A percentile compares a stretch with the other conserved stretches of the same genome.
Conservation (phyloP, 1,140 invertebrate genomes). For the Aphelinus certus region DNA sequence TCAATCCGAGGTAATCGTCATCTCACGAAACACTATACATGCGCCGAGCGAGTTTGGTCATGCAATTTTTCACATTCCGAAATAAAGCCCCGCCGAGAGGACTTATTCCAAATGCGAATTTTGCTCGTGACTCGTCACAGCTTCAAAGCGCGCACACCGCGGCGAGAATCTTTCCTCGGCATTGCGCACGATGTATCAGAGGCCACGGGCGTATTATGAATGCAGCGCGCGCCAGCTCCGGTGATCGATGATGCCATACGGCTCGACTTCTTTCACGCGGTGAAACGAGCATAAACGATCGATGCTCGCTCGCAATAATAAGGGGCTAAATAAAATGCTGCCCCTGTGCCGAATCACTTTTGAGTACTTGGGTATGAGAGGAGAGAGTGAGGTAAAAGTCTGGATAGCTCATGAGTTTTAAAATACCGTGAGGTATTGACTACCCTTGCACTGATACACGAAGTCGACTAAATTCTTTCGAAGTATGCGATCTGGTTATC, state of each 20-base stretch:
- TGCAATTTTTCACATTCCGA: no score
- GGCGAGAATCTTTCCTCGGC: neutral
- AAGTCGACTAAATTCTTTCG: no score
- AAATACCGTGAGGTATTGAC: no score
- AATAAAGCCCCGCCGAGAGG: no score
- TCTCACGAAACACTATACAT: no score
- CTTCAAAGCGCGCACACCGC: conserved; percentile 11
- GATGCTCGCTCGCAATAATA: conserved; percentile 19
- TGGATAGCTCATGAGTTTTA: no score
- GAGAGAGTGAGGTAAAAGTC: no score
- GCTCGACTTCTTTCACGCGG: conserved; percentile 22
- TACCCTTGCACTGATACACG: no score
- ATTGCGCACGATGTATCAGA: conserved; percentile 11
- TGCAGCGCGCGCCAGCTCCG: conserved; percentile 23
- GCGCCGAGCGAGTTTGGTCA: no score
- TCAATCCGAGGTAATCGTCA: no score
- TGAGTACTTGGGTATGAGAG: no score
- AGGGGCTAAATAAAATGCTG: conserved; percentile 27
- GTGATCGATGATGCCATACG: conserved; percentile 26
- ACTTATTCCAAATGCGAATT: neutral
- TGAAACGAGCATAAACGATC: conserved; percentile 29
- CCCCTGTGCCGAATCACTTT: neutral
- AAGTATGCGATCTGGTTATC: no score
- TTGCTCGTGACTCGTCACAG: conserved; percentile 1
- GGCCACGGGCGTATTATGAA: conserved; percentile 23